Base-by-base conservation (phyloP, 2,888 invertebrate genomes). In the Schizotus pectinicornis region DNA sequence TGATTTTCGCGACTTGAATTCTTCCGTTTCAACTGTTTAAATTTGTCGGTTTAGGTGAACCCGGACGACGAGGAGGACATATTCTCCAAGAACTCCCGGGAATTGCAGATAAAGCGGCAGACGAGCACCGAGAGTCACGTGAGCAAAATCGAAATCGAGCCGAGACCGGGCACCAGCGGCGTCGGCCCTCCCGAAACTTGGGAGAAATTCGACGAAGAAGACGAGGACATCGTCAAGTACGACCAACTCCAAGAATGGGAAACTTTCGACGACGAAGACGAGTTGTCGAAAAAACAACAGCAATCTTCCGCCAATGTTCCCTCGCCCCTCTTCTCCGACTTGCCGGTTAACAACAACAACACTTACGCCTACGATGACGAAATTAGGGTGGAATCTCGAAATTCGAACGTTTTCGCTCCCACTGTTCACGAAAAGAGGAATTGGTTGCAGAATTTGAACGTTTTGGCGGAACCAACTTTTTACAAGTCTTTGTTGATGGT, bases 401-500 rank as follows among this genome's bases (percentile, higher is more conserved):
- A 66, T 30, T 63, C 69, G 1, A 61, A 63, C n/a, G 76, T 79
- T 6, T 78, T 78, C 59, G 63, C 70, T 65, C 74, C 77, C 7
- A 59, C 62, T 13, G 65, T 61, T 8, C 37, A 51, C 8, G 13
- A 13, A 54, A 60, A 7, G 49, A 48, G 2, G 33, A 61, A n/a
- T 54, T 56, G 56, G 11, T 57, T 52, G 30, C 64, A 57, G 47
- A 38, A 35, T 36, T 32, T 68, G 8, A 65, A 70, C 30, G 60
- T 75, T 43, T 63, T 79, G n/a, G 70, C 68, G 52, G 67, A 71
- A 53, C 72, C 74, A 2, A 74, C 75, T 49, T 86, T 86, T 74
- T 86, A 86, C 67, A 77, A 85, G 62, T 84, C 84, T 49, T 79
- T 84, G 2, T 64, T 85, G 35, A 75, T 84, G 47, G 81, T 84